Conservation (phyloP, 2,888 invertebrate species). For the Tuta absoluta region DNA sequence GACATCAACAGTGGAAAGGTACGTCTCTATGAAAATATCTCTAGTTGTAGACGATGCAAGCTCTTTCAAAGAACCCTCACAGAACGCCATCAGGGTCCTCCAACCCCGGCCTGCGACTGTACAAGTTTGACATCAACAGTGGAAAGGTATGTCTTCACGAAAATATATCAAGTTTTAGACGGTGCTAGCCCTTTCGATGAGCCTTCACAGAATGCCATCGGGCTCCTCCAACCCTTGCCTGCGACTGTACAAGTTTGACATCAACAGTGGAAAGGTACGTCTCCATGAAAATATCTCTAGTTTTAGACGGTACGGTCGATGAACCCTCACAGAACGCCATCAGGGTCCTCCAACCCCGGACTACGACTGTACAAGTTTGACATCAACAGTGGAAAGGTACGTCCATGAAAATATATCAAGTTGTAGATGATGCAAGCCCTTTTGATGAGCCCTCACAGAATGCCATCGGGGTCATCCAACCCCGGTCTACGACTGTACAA, state of each 20-base stretch:
- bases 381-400: conserved; percentile 91
- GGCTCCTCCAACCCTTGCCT: conserved; percentile 94
- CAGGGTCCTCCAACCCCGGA: conserved; percentile 92
- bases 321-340: conserved; percentile 90
- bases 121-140: conserved; percentile 93
- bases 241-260: conserved; percentile 94
- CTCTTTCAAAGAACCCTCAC: conserved; percentile 94
- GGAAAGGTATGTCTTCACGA: conserved; percentile 85
- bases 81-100: conserved; percentile 88
- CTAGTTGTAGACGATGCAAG: conserved; percentile 81
- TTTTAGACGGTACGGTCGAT: conserved; percentile 86
- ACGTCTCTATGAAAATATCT: conserved; percentile 36
- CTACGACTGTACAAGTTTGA: conserved; percentile 94
- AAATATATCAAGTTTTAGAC: neutral
- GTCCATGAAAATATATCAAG: neutral
- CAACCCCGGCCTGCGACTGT: conserved; percentile 93
- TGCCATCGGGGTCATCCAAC: conserved; percentile 89
- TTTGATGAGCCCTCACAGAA: conserved; percentile 93
- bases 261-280: conserved; percentile 89
- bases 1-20: conserved; percentile 92
- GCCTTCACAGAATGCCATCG: conserved; percentile 89
- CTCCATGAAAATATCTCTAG: neutral
- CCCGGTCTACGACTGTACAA: conserved; percentile 94
- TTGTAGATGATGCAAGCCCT: conserved; percentile 92
- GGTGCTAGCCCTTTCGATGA: conserved; percentile 93